Conservation (phyloP, 2,888 invertebrate genomes). For the Barypeithes pellucidus region DNA sequence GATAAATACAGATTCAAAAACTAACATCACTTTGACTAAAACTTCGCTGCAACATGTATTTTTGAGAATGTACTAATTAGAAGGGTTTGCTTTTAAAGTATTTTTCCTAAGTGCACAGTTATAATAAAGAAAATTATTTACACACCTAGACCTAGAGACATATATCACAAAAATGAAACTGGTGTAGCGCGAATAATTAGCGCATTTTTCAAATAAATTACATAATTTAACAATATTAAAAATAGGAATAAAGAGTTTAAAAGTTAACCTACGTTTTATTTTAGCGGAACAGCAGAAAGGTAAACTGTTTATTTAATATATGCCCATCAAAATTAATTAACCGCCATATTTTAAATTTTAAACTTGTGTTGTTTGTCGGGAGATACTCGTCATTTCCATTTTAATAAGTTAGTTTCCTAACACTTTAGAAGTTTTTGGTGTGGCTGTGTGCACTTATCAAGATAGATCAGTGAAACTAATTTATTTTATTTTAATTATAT, state of each 20-base stretch:
- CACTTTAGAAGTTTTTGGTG: no score
- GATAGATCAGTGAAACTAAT: no score
- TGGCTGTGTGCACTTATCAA: no score
- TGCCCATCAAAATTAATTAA: no score
- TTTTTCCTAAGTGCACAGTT: not conserved
- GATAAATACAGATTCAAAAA: not conserved
- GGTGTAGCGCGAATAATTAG: not conserved
- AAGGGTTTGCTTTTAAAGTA: not conserved
- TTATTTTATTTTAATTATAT: no score
- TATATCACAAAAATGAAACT: not conserved
- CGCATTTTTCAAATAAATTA: not conserved
- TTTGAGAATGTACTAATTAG: not conserved
- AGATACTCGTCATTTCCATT: no score
- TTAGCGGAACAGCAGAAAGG: not conserved
- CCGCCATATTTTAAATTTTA: no score
- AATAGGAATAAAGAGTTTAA: not conserved
- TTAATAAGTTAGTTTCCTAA: no score
- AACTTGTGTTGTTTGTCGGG: no score
- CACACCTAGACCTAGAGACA: not conserved
- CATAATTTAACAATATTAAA: not conserved
- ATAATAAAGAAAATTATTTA: not conserved
- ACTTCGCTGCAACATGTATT: not conserved
- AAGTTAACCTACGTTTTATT: not conserved
- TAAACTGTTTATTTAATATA: no score
- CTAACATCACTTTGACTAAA: not conserved